phyloP scores from a whole-genome alignment of 2,113 vertebrate genomes.

The Psammodynastes pulverulentus region DNA sequence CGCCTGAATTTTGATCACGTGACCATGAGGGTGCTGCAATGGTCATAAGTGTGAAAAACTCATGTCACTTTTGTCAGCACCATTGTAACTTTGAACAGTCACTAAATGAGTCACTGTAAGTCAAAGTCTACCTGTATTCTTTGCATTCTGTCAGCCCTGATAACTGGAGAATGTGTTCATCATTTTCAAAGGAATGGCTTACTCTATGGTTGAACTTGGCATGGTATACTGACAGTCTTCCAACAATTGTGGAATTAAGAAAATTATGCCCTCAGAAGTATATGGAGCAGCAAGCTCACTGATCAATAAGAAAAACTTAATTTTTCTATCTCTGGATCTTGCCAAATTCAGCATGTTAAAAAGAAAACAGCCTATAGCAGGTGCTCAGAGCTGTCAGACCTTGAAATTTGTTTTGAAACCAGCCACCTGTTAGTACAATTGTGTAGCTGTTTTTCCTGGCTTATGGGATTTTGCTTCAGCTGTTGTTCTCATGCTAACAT shows the following conservation, averaged over 20 bases:
- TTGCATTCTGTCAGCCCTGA: neutral
- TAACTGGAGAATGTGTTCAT: neutral
- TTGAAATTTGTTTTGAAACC: conserved; percentile 78
- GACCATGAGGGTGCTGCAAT: neutral
- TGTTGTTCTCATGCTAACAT: conserved; percentile 76
- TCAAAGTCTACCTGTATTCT: neutral
- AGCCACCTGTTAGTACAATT: conserved; percentile 79
- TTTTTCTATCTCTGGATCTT: conserved; percentile 63
- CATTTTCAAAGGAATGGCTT: neutral
- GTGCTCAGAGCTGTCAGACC: conserved; percentile 73
- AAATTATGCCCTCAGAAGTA: conserved; percentile 31
- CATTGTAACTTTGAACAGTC: no score
- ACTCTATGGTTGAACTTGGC: neutral
- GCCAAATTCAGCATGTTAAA: conserved; percentile 50
- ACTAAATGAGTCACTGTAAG: neutral
- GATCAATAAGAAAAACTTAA: conserved; percentile 48
- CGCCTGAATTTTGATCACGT: neutral
- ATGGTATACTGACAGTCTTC: conserved; percentile 8
- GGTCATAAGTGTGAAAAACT: neutral
- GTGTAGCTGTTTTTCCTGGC: conserved; percentile 76
- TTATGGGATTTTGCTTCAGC: conserved; percentile 78
- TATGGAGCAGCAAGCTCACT: conserved; percentile 57
- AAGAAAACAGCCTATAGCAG: conserved; percentile 70
- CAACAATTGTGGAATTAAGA: conserved; percentile 20
- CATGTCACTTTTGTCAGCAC: no score